Conservation (phyloP, 2,888 invertebrate species). For the Chymomyza amoena region DNA sequence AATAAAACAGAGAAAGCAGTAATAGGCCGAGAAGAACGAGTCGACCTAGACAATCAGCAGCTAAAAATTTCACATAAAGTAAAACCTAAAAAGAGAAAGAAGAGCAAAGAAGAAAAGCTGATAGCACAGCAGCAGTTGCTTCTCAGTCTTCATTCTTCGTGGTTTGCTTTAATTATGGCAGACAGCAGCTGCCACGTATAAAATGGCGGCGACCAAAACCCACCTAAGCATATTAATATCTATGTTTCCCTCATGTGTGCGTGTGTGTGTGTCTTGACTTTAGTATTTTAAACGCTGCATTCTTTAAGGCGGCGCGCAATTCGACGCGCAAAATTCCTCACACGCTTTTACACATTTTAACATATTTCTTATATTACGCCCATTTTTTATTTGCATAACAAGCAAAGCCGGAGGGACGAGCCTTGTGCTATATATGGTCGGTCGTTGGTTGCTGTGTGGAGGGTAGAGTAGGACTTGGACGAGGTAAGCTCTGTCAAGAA, state of each 20-base stretch:
- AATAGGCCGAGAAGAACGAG: neutral
- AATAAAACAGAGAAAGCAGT: neutral
- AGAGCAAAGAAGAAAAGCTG: neutral
- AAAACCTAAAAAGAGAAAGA: neutral
- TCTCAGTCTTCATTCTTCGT: neutral
- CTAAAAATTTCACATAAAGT: neutral
- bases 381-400: constrained; percentile 39
- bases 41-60: constrained; percentile 30
- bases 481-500: neutral
- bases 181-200: constrained; percentile 33
- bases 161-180: constrained; percentile 47
- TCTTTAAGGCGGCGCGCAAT: constrained; percentile 28
- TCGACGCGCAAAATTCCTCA: constrained; percentile 41
- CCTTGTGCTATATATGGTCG: neutral
- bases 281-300: neutral
- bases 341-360: constrained; percentile 41
- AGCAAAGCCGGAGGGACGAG: constrained; percentile 13
- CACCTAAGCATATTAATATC: neutral
- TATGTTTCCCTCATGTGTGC: neutral
- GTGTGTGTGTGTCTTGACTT: neutral
- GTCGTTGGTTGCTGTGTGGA: too few relatives aligned
- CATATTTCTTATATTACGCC: constrained; percentile 42
- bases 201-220: constrained; percentile 6
- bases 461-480: neutral
- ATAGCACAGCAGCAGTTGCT: neutral